Evolutionary conservation across 1,140 invertebrate genomes (phyloP).

Genomic region (Drosophila pseudoananassae): DNA sequence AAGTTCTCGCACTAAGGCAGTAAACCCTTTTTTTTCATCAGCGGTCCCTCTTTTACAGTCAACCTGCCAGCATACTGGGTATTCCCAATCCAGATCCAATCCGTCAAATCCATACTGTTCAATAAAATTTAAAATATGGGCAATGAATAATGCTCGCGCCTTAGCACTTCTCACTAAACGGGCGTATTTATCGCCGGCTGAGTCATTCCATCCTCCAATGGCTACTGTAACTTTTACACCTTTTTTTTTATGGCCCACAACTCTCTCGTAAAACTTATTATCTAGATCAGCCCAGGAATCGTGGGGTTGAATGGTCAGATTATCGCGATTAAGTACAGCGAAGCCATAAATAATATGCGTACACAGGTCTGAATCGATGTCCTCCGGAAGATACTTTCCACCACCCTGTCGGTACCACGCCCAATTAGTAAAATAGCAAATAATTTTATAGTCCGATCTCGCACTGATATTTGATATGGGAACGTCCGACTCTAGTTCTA

Average conservation of each 20-base stretch:
- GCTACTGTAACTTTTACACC: conserved; percentile 93
- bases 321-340: conserved; percentile 91
- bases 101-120: conserved; percentile 93
- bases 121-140: conserved; percentile 91
- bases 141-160: conserved; percentile 89
- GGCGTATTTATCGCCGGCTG: conserved; percentile 94
- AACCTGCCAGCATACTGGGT: conserved; percentile 96
- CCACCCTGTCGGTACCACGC: conserved; percentile 93
- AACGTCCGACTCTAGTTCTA: conserved; percentile 35
- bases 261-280: conserved; percentile 94
- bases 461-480: conserved; percentile 4
- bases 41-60: conserved; percentile 90
- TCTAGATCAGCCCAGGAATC: conserved; percentile 95
- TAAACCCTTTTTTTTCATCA: conserved; percentile 91
- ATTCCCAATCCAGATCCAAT: conserved; percentile 95
- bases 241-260: conserved; percentile 89
- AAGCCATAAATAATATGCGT: conserved; percentile 97
- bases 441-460: conserved; percentile 87
- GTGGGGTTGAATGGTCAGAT: conserved; percentile 92
- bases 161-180: conserved; percentile 90
- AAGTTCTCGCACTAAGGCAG: conserved; percentile 89
- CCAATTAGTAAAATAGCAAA: conserved; percentile 98
- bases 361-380: conserved; percentile 93
- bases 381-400: conserved; percentile 92
- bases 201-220: conserved; percentile 96